Evolutionary conservation across 2,888 invertebrate genomes (phyloP).

Genomic region (Invenusta paracnida): DNA sequence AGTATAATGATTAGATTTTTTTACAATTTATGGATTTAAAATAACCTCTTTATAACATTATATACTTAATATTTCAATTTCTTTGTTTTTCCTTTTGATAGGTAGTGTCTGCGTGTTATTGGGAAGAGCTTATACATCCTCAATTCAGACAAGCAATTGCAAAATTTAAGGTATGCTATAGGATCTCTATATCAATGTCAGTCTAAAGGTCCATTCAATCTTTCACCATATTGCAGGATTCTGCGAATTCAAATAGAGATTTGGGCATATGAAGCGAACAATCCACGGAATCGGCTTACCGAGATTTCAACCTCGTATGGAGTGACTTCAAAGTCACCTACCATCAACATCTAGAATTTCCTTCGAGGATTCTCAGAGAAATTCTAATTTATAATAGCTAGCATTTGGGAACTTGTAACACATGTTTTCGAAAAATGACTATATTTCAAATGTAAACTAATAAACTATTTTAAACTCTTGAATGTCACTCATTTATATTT

Average conservation of each 20-base stretch:
- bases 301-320: background rate
- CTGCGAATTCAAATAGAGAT: background rate
- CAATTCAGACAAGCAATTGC: background rate
- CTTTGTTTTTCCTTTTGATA: background rate
- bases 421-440: background rate
- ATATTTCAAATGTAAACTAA: background rate
- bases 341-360: background rate
- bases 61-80: background rate
- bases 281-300: background rate
- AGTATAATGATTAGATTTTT: background rate
- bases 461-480: background rate
- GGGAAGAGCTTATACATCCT: slow-evolving; percentile 23
- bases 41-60: background rate
- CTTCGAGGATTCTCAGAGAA: background rate
- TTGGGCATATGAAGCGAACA: background rate
- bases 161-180: background rate
- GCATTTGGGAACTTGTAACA: background rate
- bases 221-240: background rate
- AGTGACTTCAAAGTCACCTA: background rate
- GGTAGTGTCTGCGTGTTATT: slow-evolving; percentile 9
- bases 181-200: background rate
- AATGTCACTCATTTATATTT: too few relatives aligned
- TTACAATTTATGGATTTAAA: background rate
- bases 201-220: background rate
- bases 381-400: background rate